A percentile compares a stretch with the other conserved stretches of the same genome.
Conservation (phyloP, 2,888 invertebrate species). For the Ormyrus nitidulus region DNA sequence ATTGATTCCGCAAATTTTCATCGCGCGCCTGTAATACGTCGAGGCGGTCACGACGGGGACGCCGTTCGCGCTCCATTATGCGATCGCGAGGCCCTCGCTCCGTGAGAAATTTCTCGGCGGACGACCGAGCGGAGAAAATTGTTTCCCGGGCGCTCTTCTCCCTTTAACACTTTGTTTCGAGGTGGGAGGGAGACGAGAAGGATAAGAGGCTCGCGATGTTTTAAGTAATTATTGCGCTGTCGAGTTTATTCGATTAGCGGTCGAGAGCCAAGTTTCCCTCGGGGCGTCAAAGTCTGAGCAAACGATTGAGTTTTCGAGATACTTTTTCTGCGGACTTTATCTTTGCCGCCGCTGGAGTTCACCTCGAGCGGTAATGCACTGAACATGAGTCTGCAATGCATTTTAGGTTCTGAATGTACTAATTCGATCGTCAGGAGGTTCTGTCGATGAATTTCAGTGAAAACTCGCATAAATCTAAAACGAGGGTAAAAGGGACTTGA, state of each 20-base stretch:
- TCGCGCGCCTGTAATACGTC: conserved; percentile 41
- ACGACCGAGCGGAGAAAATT: conserved; percentile 22
- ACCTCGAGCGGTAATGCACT: conserved; percentile 18
- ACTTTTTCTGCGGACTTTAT: neutral
- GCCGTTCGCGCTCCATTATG: conserved; percentile 34
- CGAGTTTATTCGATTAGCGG: conserved; percentile 60
- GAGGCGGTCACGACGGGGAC: conserved; percentile 45
- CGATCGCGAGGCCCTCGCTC: conserved; percentile 28
- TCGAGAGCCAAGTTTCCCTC: neutral
- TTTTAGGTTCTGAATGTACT: neutral
- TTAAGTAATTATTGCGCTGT: conserved; percentile 54
- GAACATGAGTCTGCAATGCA: neutral
- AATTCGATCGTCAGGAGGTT: no score
- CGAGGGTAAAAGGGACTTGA: no score
- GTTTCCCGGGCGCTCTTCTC: conserved; percentile 38
- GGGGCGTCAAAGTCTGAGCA: conserved; percentile 8
- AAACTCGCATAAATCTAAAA: no score
- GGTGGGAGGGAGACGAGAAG: conserved; percentile 7
- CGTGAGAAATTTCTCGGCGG: conserved; percentile 51
- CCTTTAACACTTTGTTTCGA: conserved; percentile 27
- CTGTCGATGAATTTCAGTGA: no score
- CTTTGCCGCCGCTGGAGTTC: conserved; percentile 26
- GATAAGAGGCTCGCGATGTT: conserved; percentile 54
- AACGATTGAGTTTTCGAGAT: conserved; percentile 33
- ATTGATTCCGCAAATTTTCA: conserved; percentile 53